Evolutionary conservation across 2,888 invertebrate genomes (phyloP), one percentile per base, ranked within the genome.

Genomic region (Leptura quadrifasciata): DNA sequence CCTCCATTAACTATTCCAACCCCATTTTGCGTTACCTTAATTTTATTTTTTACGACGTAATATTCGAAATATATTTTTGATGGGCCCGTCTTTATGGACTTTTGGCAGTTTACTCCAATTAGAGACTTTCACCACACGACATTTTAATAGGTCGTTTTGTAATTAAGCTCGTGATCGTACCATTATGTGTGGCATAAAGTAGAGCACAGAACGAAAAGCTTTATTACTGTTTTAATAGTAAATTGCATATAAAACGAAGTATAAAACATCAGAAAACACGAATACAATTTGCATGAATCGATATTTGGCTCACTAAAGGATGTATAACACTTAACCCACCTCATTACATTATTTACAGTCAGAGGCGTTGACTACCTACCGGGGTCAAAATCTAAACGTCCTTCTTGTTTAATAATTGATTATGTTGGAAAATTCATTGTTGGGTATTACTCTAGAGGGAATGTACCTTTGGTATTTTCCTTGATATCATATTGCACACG

Each of bases 231-330:
- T 61, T 47, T 52, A 20, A 21, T 47, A 27, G 61, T 58, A 61
- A 71, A 61, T 52, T 71, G 61, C 54, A 71, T 18, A 61, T 24
- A 71, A 71, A 71, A 71, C 71, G 18, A 71, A 21, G 65, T 52
- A 71, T 71, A 71, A 71, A 61, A 61, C 58, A 69, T 20, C 18
- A 47, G 4, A 47, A 52, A 35, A 52, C 71, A 61, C 71, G 60
- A 71, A 61, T 61, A 17, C 60, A 52, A 71, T 71, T 71, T 71
- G 71, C 71, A 71, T 71, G 57, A 52, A 52, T 71, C 71, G 71
- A 71, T 71, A 71, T 71, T 71, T 52, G 71, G 47, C 24, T 47
- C 47, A 52, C 27, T 71, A 12, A 21, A 27, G 60, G 71, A 71
- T 60, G 60, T 60, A 31, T 35, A 55, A 69, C 58, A 58, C 8